A percentile compares a stretch with the other conserved stretches of the same genome.
phyloP scores from a whole-genome alignment of 2,113 vertebrate genomes.

The Microtus richardsoni region DNA sequence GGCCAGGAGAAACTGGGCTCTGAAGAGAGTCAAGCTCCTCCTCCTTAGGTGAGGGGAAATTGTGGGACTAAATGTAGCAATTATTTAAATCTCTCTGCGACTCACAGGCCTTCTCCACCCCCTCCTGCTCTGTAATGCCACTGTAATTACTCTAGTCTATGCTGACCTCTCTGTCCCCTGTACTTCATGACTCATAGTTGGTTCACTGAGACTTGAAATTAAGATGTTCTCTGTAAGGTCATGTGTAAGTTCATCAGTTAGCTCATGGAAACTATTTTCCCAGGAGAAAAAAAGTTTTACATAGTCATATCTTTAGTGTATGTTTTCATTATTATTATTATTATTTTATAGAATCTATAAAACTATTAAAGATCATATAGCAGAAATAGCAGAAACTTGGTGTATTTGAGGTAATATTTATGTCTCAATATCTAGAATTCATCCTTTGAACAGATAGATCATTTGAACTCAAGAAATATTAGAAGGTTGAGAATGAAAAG shows the following conservation, averaged over 20 bases:
- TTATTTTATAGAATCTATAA: background rate
- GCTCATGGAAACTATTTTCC: background rate
- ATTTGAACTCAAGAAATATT: background rate
- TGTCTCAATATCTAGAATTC: background rate
- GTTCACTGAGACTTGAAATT: conserved; percentile 33
- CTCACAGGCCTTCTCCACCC: conserved; percentile 8
- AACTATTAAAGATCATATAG: background rate
- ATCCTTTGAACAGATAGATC: background rate
- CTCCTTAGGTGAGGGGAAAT: conserved; percentile 50
- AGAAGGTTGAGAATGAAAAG: background rate
- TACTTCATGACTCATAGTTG: background rate
- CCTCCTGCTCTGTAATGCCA: background rate
- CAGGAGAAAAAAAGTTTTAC: background rate
- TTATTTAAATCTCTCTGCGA: conserved; percentile 19
- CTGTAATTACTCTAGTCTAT: background rate
- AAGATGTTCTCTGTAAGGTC: conserved; percentile 14
- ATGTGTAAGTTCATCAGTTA: background rate
- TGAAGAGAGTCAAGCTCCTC: conserved; percentile 6
- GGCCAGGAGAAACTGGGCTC: conserved; percentile 11
- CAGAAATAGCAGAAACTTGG: background rate
- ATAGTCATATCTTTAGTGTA: background rate
- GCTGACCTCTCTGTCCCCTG: conserved; percentile 27
- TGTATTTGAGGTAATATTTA: background rate
- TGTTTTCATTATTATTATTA: background rate
- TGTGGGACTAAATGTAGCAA: conserved; percentile 14